These are phyloP conservation scores for Ornithorhynchus anatinus DNA, from an alignment of 2,113 vertebrate species.

Conservation along the genomic window DNA sequence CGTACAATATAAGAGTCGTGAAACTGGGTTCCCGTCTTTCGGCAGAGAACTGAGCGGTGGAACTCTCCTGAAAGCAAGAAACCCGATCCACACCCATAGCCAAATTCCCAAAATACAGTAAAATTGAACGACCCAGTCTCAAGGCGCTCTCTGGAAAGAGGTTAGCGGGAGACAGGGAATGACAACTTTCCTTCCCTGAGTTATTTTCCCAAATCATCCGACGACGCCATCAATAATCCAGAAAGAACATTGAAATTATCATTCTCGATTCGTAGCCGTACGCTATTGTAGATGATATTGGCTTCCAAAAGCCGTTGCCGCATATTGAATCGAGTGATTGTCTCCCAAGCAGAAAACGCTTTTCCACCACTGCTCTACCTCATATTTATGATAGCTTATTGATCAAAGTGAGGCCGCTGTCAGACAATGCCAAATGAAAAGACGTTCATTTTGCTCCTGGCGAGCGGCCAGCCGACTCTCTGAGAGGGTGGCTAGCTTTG, in stretches of 20 bases:
- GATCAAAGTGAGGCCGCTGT: conserved; percentile 26
- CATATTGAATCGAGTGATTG: conserved; percentile 6
- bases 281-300: neutral
- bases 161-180: neutral
- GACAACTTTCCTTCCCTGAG: neutral
- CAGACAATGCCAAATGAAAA: neutral
- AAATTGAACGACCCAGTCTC: neutral
- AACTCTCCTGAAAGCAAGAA: too few relatives aligned
- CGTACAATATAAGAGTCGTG: too few relatives aligned
- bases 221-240: neutral
- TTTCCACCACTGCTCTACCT: neutral
- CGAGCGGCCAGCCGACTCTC: neutral
- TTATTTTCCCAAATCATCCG: neutral
- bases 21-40: too few relatives aligned
- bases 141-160: neutral
- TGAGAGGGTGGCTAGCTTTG: neutral
- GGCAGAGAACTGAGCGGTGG: too few relatives aligned
- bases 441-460: neutral
- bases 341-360: conserved; percentile 1
- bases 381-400: conserved; percentile 33
- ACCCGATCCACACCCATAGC: too few relatives aligned
- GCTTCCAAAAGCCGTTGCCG: neutral
- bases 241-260: neutral
- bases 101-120: neutral
- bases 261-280: neutral